Base-by-base conservation (phyloP, 2,113 vertebrate genomes). In the Cardinalis cardinalis region DNA sequence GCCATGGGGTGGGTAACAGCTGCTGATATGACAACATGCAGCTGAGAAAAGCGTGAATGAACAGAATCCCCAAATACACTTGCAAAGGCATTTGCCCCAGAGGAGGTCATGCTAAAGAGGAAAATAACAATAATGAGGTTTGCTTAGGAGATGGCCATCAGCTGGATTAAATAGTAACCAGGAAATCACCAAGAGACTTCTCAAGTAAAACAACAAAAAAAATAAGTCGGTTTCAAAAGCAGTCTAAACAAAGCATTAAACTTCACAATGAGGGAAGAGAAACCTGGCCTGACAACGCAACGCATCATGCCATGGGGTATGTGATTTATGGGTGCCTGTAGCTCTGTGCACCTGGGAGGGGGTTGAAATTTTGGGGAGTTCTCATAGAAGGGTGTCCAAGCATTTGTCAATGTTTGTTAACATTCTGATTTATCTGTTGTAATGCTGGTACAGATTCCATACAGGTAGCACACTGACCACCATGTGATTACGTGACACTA, bases 81-180 rank as follows among this genome's bases (percentile, higher is more conserved):
- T 32, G 8, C 3, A 36, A 84, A 38, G 38, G 29, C 2, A 2
- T 74, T 70, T 88, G 32, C 23, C 63, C 77, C 58, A 49, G 32
- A 87, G 58, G 2, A 0, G 63, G 65, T 81, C 63, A 84, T 0
- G 2, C 70, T 64, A 64, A 93, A 56, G 49, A 82, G 41, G 58
- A 78, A 93, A 92, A 78, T 32, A 92, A 82, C 32, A 89, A 82
- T 79, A 87, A 90, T 23, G 12, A 69, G 55, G 58, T 87, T 92
- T 87, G 66, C 31, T 82, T 90, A 94, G 69, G 89, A 89, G 81
- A 87, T 64, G 65, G 32, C 41, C 53, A 87, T 92, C 80, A 75
- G 7, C 5, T 78, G 89, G 89, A 82, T 90, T 94, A 95, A 96
- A 94, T 2, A 95, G 91, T 93, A 96, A 95, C 94, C 51, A 89